Evolutionary conservation across 2,888 invertebrate genomes (phyloP), one percentile per base, ranked within the genome.

Genomic region (Trilocha varians): DNA sequence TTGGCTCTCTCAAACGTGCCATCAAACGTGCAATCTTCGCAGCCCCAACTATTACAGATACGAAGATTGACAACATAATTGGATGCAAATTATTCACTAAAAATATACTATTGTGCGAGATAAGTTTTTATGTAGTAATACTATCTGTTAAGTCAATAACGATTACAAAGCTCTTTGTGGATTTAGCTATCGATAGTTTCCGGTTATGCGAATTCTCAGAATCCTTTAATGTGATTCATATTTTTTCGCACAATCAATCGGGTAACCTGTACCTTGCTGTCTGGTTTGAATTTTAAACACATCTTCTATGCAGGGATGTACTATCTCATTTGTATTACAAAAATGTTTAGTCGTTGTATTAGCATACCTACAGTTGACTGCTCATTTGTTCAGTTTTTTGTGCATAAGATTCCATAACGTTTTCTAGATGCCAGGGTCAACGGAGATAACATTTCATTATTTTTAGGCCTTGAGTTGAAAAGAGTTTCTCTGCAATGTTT

Each of bases 221-320:
- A 75, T 56, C 50, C 47, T 53, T 62, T 60, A 59, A 53, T 53
- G 49, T 76, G 78, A 80, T 66, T 77, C 78, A 78, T 53, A 60
- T 55, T 50, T 58, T n/a, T 68, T 67, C 62, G 57, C 68, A 63
- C 65, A 62, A 38, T 43, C 49, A 46, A 52, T 50, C 54, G 43
- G 48, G 44, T 52, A 53, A 48, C 49, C 52, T 59, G n/a, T n/a
- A n/a, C n/a, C n/a, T 66, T 63, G 25, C 25, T 59, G 57, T 59
- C 50, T 57, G 58, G 46, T 53, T 53, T 56, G 52, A 56, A 64
- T 68, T 72, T 67, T 68, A 53, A 55, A 55, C 65, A 70, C 71
- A 63, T 55, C 49, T 45, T 53, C 50, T 55, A 51, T 52, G 53
- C 11, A 25, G 25, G 40, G 46, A 48, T 56, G 47, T 47, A 41